Evolutionary conservation across 1,140 invertebrate species (phyloP), one percentile per base, ranked within the genome.

Genomic region (Zaprionus africanus): DNA sequence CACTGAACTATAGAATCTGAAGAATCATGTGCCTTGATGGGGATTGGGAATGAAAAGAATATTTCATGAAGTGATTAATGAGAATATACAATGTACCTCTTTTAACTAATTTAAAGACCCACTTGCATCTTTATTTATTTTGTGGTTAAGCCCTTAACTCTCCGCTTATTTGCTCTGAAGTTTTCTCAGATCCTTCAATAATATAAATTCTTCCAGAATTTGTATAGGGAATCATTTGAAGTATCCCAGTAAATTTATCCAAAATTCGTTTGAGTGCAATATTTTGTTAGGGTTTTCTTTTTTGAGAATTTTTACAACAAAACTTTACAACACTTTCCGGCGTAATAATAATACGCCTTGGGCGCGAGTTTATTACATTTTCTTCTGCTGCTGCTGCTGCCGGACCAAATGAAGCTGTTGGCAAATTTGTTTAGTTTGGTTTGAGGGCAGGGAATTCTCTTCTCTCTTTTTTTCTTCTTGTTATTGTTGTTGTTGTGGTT

Each of bases 291-390:
- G 2, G 46, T 0, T 12, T 49, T 0, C 4, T 49, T 49, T 51
- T 51, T 51, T 28, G 12, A 34, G 7, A 11, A 24, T 36, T 63
- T 64, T 59, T 24, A 38, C 38, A 28, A 5, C 34, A 11, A 22
- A 43, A 63, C 26, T 58, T 26, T 58, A 67, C 41, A 65, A 64
- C 69, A 67, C 63, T 67, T 73, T 73, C 7, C 2, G 57, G 36
- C 36, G 31, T 56, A 70, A 60, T 59, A 76, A 70, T 56, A 76
- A 70, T 56, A 63, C 46, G 84, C 84, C 65, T 46, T 61, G 65
- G 75, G 77, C 67, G 43, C 31, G 51, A 79, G 78, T 81, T 87
- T 90, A 90, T 84, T 87, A 84, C 78, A 81, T 84, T 87, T 79
- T 56, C 53, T 46, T 46, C 31, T 11, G 31, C 31, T 34, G 31